phyloP scores from a whole-genome alignment of 1,140 invertebrate genomes.

The Atopsyche davidsoni region DNA sequence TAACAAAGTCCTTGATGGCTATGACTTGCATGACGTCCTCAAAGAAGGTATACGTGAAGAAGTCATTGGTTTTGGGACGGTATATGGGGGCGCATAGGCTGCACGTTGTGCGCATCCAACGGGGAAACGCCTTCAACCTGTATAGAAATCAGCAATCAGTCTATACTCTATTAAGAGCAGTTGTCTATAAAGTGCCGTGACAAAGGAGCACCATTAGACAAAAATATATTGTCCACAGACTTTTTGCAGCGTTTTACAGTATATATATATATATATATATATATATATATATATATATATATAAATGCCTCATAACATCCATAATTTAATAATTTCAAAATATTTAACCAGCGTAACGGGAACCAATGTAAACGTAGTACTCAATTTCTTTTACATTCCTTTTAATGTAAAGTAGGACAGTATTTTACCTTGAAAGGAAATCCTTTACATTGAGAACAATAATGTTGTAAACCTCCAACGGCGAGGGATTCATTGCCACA shows the following conservation, averaged over 20 bases:
- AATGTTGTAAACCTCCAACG: conserved; percentile 69
- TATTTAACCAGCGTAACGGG: too few species aligned
- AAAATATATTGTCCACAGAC: too few species aligned
- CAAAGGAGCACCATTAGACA: too few species aligned
- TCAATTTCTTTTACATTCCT: too few species aligned
- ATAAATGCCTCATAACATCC: background rate
- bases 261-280: conserved; percentile 3
- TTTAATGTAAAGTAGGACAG: too few species aligned
- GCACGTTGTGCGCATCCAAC: conserved; percentile 83
- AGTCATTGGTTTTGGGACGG: conserved; percentile 44
- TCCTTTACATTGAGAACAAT: conserved; percentile 60
- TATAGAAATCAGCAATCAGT: conserved; percentile 22
- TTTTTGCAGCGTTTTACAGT: too few species aligned
- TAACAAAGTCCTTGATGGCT: conserved; percentile 60
- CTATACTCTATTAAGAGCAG: too few species aligned
- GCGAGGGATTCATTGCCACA: conserved; percentile 64
- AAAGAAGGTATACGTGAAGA: conserved; percentile 64
- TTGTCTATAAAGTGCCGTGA: too few species aligned
- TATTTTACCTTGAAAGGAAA: conserved; percentile 54
- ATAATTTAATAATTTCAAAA: too few species aligned
- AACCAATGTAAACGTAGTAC: too few species aligned
- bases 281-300: conserved; percentile 4
- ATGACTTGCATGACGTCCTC: conserved; percentile 66
- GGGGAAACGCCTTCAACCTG: conserved; percentile 65
- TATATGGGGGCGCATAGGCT: conserved; percentile 60